Evolutionary conservation across 2,797 vertebrate species (phyloP), one percentile per base, ranked within the genome.

Genomic region (Xiphophorus birchmanni): DNA sequence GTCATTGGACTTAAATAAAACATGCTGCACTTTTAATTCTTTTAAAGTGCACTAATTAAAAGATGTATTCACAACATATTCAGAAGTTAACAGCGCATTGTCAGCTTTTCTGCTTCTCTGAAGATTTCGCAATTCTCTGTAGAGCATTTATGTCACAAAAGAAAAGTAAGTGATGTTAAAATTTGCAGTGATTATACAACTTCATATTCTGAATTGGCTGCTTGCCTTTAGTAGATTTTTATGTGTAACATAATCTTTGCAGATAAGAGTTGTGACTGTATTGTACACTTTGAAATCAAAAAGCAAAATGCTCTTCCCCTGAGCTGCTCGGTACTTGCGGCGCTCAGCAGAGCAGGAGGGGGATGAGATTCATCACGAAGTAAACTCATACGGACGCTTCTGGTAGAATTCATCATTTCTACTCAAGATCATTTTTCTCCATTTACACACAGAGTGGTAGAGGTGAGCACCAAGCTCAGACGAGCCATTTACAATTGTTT

Each of bases 341-440:
- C 77, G 10, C 84, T 63, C 74, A 75, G 84, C 35, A 81, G 78
- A 82, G 83, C 72, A 82, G 81, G 74, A 69, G 67, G 71, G 54
- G 60, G 32, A 52, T 72, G 84, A 84, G 90, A 86, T 84, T 74
- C 82, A 88, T 90, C 90, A 91, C 65, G 79, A 82, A 81, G 90
- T 86, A 87, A 93, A 91, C 79, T 81, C 74, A 80, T 91, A 91
- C 89, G 85, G 88, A 93, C 88, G 90, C 85, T 79, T 80, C 80
- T 88, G 87, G 87, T 83, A 87, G 85, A 85, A 90, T 86, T 86
- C 44, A 86, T 92, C 77, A 85, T 82, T 85, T 86, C 83, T 84
- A 77, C 83, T 81, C 86, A 81, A 4, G 45, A 82, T 54, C 52
- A 78, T 86, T 84, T 89, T 82, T 84, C 83, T 77, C 44, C 76